A percentile compares a stretch with the other conserved stretches of the same genome.
Evolutionary conservation across 2,888 invertebrate genomes (phyloP).

Genomic region (Chorisops tibialis): DNA sequence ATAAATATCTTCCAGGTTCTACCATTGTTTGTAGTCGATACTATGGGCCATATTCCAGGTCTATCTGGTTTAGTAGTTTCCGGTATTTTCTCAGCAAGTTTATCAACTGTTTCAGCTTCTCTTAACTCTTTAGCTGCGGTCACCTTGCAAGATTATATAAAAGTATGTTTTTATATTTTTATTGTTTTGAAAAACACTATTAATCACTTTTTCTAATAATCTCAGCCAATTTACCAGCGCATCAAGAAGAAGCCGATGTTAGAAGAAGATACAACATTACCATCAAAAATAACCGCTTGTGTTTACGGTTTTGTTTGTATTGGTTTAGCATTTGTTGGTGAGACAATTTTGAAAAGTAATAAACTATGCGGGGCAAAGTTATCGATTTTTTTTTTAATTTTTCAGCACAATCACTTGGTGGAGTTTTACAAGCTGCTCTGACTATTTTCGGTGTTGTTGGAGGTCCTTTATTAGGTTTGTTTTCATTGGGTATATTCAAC

Average conservation of each 20-base stretch:
- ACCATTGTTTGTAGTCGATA: conserved; percentile 75
- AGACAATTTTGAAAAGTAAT: conserved; percentile 41
- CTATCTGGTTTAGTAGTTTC: conserved; percentile 86
- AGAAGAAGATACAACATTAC: conserved; percentile 53
- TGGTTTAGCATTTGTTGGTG: conserved; percentile 75
- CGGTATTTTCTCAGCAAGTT: conserved; percentile 85
- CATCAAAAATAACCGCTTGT: conserved; percentile 67
- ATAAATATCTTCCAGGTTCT: conserved; percentile 54
- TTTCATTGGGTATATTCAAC: conserved; percentile 81
- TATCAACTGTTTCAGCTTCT: conserved; percentile 88
- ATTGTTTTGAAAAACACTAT: not conserved
- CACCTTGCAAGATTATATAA: conserved; percentile 81
- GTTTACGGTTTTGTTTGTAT: conserved; percentile 73
- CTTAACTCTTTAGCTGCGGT: conserved; percentile 89
- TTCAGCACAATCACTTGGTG: conserved; percentile 72
- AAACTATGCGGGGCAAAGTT: too few relatives aligned
- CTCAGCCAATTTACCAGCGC: conserved; percentile 48
- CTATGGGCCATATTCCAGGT: conserved; percentile 70
- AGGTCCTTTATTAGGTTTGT: conserved; percentile 81
- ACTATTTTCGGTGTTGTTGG: conserved; percentile 86
- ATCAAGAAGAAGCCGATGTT: conserved; percentile 47
- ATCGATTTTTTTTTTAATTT: conserved; percentile 36
- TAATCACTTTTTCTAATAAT: conserved; percentile 12
- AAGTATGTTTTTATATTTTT: conserved; percentile 43
- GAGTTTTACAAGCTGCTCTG: conserved; percentile 80